Conservation (phyloP, 2,888 invertebrate species). For the Bombyx huttoni region DNA sequence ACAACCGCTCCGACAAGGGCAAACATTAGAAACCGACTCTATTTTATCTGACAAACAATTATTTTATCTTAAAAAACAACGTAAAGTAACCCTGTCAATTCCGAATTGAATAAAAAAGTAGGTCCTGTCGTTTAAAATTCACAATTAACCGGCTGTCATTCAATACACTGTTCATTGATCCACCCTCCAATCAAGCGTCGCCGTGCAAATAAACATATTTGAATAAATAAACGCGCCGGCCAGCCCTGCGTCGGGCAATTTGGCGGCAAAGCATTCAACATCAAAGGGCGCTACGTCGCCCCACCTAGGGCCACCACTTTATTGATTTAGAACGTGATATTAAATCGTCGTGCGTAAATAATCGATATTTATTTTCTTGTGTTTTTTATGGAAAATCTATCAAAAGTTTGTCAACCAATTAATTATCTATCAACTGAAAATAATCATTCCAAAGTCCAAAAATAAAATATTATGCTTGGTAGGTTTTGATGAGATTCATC, state of each 20-base stretch:
- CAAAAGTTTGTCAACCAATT: too few species aligned
- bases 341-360: slow-evolving; percentile 1
- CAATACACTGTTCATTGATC: slow-evolving; percentile 4
- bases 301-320: slow-evolving; percentile 17
- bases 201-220: slow-evolving; percentile 43
- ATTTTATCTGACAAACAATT: too few species aligned
- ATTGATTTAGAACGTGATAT: slow-evolving; percentile 20
- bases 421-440: too few species aligned
- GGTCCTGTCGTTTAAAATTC: neutral
- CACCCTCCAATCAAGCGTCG: slow-evolving; percentile 32
- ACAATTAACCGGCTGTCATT: slow-evolving; percentile 1
- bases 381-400: too few species aligned
- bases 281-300: slow-evolving; percentile 29
- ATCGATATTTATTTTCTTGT: too few species aligned
- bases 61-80: too few species aligned
- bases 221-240: slow-evolving; percentile 36
- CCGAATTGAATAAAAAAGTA: neutral
- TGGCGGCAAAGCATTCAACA: slow-evolving; percentile 39
- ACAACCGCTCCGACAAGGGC: too few species aligned
- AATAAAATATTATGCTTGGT: too few species aligned
- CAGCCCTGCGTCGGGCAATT: slow-evolving; percentile 39
- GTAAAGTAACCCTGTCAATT: neutral
- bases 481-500: too few species aligned
- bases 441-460: too few species aligned
- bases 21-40: too few species aligned